These are phyloP conservation scores for Scalopus aquaticus DNA, from an alignment of 2,113 vertebrate genomes.

Conservation along the genomic window DNA sequence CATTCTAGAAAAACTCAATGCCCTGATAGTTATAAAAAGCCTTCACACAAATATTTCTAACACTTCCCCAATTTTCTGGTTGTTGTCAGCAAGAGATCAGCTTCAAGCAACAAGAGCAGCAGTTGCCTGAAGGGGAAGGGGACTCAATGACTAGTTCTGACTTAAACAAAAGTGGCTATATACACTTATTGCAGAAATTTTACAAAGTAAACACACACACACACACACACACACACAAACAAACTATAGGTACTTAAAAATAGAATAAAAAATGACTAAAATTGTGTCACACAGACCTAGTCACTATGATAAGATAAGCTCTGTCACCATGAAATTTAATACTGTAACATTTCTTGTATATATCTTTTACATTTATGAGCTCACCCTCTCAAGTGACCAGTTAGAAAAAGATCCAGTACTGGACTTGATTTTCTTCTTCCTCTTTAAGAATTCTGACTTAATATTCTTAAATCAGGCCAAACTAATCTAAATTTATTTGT, in stretches of 20 bases:
- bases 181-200: neutral
- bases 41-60: neutral
- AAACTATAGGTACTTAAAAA: neutral
- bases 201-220: no score
- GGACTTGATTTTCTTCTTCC: neutral
- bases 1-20: neutral
- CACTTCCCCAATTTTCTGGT: neutral
- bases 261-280: neutral
- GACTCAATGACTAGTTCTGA: neutral
- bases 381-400: neutral
- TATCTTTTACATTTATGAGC: neutral
- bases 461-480: neutral
- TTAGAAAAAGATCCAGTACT: neutral
- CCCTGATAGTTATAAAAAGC: neutral
- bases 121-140: neutral
- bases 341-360: neutral
- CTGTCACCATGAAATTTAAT: neutral
- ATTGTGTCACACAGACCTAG: neutral
- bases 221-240: no score
- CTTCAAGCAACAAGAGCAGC: neutral
- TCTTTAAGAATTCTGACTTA: neutral
- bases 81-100: neutral
- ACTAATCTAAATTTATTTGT: neutral
- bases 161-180: neutral
- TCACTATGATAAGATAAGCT: neutral